Conservation (phyloP, 2,113 vertebrate species). For the Cavia porcellus region DNA sequence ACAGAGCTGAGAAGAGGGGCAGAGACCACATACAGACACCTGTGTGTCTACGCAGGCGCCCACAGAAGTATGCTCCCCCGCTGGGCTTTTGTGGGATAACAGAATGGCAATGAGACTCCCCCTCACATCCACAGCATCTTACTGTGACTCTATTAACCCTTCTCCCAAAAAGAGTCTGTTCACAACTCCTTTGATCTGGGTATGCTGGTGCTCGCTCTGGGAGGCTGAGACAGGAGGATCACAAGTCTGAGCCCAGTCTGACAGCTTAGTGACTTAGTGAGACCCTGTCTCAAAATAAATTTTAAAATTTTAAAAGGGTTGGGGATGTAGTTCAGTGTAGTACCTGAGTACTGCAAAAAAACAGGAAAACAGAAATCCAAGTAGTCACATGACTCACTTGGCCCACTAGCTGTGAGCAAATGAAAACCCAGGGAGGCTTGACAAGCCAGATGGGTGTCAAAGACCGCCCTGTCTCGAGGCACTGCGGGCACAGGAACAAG, state of each 20-base stretch:
- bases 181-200: background rate
- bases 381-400: background rate
- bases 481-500: background rate
- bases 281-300: background rate
- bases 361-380: background rate
- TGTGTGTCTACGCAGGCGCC: background rate
- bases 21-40: background rate
- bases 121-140: background rate
- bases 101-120: rapidly evolving
- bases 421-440: background rate
- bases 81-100: background rate
- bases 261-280: background rate
- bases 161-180: background rate
- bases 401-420: background rate
- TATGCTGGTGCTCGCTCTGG: background rate
- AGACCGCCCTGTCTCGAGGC: background rate
- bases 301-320: too few species aligned
- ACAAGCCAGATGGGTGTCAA: background rate
- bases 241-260: background rate
- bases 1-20: background rate
- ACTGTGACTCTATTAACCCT: background rate
- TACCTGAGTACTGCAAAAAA: background rate
- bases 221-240: background rate
- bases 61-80: background rate
- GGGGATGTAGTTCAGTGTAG: background rate